phyloP scores from a whole-genome alignment of 2,797 vertebrate genomes.

The Epinephelus awoara region DNA sequence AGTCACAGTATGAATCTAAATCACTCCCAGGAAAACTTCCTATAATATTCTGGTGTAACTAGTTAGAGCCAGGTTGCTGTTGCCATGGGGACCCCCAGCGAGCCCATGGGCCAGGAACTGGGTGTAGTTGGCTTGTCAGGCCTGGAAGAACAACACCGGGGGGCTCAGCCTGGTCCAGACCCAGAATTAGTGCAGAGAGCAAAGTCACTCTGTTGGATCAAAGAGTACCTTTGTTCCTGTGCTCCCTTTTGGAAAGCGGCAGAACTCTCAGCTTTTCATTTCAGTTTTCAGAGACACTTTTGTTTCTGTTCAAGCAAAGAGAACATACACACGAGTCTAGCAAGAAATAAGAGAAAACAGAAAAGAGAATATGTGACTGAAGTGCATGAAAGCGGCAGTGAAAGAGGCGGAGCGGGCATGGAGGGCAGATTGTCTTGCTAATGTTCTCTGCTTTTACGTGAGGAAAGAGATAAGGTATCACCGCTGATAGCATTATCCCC shows the following conservation, averaged over 20 bases:
- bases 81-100: constrained; percentile 35
- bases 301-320: constrained; percentile 33
- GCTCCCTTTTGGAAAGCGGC: constrained; percentile 47
- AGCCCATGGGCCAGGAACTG: constrained; percentile 18
- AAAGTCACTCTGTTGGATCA: constrained; percentile 67
- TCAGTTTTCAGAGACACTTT: constrained; percentile 42
- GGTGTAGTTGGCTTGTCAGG: constrained; percentile 39
- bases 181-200: constrained; percentile 62
- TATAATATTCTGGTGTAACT: constrained; percentile 45
- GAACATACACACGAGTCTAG: constrained; percentile 8
- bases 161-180: constrained; percentile 58
- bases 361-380: constrained; percentile 46
- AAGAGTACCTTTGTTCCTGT: constrained; percentile 74
- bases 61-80: constrained; percentile 40
- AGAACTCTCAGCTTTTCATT: constrained; percentile 50
- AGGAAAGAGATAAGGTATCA: constrained; percentile 55
- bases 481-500: constrained; percentile 29
- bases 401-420: constrained; percentile 5
- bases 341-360: constrained; percentile 20
- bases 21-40: constrained; percentile 52
- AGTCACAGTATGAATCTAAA: constrained; percentile 54
- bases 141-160: constrained; percentile 52
- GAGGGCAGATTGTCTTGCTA: constrained; percentile 45
- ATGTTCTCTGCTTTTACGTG: constrained; percentile 46
- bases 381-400: constrained; percentile 41